phyloP scores from a whole-genome alignment of 2,888 invertebrate species.

The Trachelus iudaicus region DNA sequence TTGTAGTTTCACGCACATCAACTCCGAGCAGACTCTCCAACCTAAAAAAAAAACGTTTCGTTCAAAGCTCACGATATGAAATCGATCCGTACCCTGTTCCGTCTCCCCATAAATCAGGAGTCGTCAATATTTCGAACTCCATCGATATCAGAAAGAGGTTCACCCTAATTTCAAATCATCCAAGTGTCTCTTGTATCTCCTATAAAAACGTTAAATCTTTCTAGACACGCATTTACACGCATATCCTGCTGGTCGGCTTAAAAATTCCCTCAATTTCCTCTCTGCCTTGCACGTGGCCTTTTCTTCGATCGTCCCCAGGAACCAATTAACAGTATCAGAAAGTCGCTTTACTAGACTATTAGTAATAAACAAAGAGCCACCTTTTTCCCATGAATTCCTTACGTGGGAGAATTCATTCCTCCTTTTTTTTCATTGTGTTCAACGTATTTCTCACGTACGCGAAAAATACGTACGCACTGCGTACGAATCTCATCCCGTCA shows the following conservation, averaged over 20 bases:
- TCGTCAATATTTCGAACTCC: conserved; percentile 14
- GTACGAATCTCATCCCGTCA: background rate
- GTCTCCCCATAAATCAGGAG: background rate
- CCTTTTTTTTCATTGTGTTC: background rate
- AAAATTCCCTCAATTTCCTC: background rate
- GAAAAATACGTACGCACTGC: background rate
- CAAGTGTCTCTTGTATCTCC: background rate
- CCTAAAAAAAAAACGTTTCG: background rate
- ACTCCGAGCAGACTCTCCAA: background rate
- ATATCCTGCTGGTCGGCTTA: background rate
- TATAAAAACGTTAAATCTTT: background rate
- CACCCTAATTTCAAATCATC: background rate
- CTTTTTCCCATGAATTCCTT: background rate
- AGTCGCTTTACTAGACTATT: background rate
- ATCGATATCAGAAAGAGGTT: conserved; percentile 17
- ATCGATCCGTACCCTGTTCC: background rate
- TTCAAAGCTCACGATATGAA: background rate
- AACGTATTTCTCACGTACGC: background rate
- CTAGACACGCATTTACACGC: background rate
- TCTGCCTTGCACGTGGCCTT: background rate
- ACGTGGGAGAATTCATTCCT: background rate
- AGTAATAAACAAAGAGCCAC: too few relatives aligned
- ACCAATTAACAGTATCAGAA: background rate
- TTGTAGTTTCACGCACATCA: background rate
- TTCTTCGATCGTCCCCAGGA: background rate